These are phyloP conservation scores for Darevskia mixta DNA, from an alignment of 2,797 vertebrate genomes.

Conservation along the genomic window DNA sequence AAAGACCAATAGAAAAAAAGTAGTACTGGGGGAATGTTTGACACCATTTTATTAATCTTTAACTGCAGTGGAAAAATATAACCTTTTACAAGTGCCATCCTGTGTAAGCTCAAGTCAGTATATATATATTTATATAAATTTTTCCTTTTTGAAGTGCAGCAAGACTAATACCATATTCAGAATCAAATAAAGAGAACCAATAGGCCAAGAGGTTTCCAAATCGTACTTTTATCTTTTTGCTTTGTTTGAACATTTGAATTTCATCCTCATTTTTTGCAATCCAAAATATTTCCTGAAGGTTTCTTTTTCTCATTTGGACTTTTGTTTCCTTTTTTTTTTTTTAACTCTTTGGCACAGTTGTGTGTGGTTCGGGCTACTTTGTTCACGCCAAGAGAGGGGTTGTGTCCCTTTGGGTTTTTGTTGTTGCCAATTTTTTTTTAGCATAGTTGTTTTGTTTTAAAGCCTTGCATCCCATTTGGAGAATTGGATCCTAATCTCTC, in stretches of 20 bases:
- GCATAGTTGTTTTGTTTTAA: conserved; percentile 58
- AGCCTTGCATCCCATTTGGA: conserved; percentile 71
- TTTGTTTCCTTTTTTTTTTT: conserved; percentile 61
- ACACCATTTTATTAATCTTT: conserved; percentile 93
- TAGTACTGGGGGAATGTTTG: conserved; percentile 89
- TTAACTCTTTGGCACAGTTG: conserved; percentile 91
- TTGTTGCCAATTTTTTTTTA: conserved; percentile 71
- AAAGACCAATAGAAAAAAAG: conserved; percentile 79
- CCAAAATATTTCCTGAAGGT: conserved; percentile 82
- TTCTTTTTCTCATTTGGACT: conserved; percentile 57
- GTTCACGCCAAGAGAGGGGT: conserved; percentile 76
- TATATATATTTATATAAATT: conserved; percentile 71
- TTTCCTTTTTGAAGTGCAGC: conserved; percentile 85
- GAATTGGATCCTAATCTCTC: conserved; percentile 72
- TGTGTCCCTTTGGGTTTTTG: conserved; percentile 69
- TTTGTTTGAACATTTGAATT: conserved; percentile 76
- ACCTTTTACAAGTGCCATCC: conserved; percentile 94
- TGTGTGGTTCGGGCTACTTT: conserved; percentile 79
- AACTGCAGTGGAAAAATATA: conserved; percentile 99
- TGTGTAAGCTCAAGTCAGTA: conserved; percentile 76
- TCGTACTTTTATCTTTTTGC: conserved; percentile 79
- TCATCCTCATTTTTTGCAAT: conserved; percentile 73
- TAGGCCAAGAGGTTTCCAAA: conserved; percentile 82
- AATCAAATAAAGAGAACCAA: conserved; percentile 83
- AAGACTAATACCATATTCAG: conserved; percentile 80